phyloP scores from a whole-genome alignment of 2,113 vertebrate species.

The Anarrhichthys ocellatus region DNA sequence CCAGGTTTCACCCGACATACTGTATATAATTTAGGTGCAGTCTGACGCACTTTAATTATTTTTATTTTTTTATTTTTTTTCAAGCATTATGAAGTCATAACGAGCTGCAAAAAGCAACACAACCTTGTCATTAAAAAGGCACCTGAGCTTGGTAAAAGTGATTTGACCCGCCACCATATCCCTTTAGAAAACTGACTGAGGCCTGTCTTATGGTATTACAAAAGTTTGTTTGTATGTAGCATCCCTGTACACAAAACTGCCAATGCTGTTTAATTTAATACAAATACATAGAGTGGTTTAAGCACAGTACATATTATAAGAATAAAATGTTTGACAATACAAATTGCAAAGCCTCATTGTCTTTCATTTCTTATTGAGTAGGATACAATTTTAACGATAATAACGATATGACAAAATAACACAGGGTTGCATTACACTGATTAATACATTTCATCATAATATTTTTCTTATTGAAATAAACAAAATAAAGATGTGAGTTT shows the following conservation, averaged over 20 bases:
- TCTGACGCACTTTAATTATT: not conserved
- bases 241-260: not conserved
- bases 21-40: not conserved
- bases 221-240: not conserved
- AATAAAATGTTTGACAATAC: not conserved
- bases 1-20: not conserved
- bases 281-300: not conserved
- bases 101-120: not conserved
- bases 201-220: not conserved
- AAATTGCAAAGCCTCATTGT: not conserved
- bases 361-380: not conserved
- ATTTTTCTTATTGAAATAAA: not conserved
- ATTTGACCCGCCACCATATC: not conserved
- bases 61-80: not conserved
- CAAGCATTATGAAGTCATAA: not conserved
- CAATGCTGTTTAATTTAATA: not conserved
- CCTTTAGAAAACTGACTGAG: not conserved
- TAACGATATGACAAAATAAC: not conserved
- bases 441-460: not conserved
- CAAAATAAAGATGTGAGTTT: not conserved
- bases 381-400: not conserved
- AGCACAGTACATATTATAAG: not conserved
- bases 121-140: not conserved
- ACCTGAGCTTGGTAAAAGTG: not conserved
- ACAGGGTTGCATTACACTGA: no score